phyloP scores from a whole-genome alignment of 2,113 vertebrate species.

The Syngnathoides biaculeatus region DNA sequence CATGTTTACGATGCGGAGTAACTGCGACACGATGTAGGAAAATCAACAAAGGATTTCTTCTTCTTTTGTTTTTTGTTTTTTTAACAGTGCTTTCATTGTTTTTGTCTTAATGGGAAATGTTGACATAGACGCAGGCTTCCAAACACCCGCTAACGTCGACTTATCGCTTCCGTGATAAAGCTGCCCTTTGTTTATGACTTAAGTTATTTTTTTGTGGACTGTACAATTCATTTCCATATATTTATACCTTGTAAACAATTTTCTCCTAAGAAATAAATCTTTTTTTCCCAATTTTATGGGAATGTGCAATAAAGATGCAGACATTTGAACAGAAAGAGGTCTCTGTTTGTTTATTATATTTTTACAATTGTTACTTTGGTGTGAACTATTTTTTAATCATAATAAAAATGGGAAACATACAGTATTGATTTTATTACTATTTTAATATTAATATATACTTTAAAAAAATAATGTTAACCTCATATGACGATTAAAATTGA shows the following conservation, averaged over 20 bases:
- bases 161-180: conserved; percentile 41
- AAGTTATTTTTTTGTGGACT: conserved; percentile 91
- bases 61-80: neutral
- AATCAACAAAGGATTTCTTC: neutral
- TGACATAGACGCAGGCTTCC: conserved; percentile 32
- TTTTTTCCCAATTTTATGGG: conserved; percentile 95
- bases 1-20: neutral
- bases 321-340: neutral
- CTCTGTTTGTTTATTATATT: neutral
- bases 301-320: conserved; percentile 97
- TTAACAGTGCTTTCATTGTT: neutral
- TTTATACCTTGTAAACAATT: conserved; percentile 88
- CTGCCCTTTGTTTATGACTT: conserved; percentile 74
- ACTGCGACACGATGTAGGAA: neutral
- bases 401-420: no score
- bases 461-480: no score
- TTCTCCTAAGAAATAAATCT: conserved; percentile 73
- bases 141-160: conserved; percentile 44
- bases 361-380: neutral
- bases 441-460: no score
- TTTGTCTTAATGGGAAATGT: conserved; percentile 66
- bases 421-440: no score
- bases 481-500: no score
- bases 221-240: conserved; percentile 80
- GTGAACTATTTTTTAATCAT: no score